A percentile compares a stretch with the other conserved stretches of the same genome.
Conservation (phyloP, 1,140 invertebrate species). For the Notospermus geniculatus region DNA sequence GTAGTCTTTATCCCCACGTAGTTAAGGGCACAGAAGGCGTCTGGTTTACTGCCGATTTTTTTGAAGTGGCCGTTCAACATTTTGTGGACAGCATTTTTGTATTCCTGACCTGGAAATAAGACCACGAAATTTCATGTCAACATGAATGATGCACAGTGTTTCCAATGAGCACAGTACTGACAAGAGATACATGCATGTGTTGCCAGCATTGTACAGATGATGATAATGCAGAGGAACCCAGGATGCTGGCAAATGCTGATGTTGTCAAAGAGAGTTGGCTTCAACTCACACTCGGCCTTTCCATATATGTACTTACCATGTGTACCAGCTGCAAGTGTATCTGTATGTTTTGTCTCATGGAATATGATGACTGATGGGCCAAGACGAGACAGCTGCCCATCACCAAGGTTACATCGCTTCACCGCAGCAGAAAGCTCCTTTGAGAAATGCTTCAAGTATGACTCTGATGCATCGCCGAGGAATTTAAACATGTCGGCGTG, state of each 20-base stretch:
- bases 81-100: no score
- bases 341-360: conserved; percentile 78
- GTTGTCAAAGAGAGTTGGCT: no score
- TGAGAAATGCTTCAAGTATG: conserved; percentile 74
- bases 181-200: no score
- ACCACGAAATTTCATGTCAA: no score
- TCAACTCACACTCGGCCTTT: no score
- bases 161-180: no score
- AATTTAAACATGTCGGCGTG: conserved; percentile 79
- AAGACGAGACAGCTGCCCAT: conserved; percentile 55
- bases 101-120: no score
- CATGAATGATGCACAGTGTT: no score
- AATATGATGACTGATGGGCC: conserved; percentile 77
- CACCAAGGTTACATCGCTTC: conserved; percentile 50
- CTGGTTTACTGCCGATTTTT: conserved; percentile 64
- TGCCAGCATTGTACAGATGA: no score
- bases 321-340: conserved; percentile 45
- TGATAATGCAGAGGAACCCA: no score
- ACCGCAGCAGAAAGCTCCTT: conserved; percentile 63
- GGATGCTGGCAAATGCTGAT: no score
- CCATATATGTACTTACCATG: background rate
- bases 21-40: conserved; percentile 72
- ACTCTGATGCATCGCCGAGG: conserved; percentile 73
- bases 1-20: conserved; percentile 68
- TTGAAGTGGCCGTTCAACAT: conserved; percentile 61